A percentile compares a stretch with the other conserved stretches of the same genome.
Conservation (phyloP, 2,888 invertebrate genomes). For the Agrochola lychnidis region DNA sequence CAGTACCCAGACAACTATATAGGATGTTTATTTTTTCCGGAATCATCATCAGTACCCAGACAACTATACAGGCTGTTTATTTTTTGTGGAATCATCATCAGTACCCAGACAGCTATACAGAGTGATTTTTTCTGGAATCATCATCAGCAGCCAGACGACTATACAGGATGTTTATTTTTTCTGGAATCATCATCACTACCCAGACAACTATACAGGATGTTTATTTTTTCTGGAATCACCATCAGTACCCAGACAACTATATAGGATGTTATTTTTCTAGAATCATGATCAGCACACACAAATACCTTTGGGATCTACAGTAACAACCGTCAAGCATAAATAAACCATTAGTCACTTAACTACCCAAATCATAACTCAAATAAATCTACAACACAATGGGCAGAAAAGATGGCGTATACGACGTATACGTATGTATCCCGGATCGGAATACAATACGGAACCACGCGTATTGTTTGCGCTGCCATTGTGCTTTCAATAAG, state of each 20-base stretch:
- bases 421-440: conserved; percentile 27
- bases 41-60: too few species aligned
- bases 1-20: background rate
- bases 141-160: too few species aligned
- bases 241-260: too few species aligned
- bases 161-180: too few species aligned
- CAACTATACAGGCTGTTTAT: too few species aligned
- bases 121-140: background rate
- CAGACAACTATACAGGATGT: too few species aligned
- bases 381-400: conserved; percentile 55
- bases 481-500: conserved; percentile 71
- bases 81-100: background rate
- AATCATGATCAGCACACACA: background rate
- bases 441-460: conserved; percentile 65
- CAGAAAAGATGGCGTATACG: conserved; percentile 58
- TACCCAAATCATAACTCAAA: conserved; percentile 55
- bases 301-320: background rate
- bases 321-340: background rate
- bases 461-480: conserved; percentile 68
- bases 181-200: too few species aligned
- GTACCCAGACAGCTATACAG: background rate
- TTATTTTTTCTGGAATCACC: too few species aligned
- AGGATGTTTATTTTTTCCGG: background rate
- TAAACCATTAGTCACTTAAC: conserved; percentile 36
- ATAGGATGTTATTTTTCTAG: too few species aligned